Evolutionary conservation across 2,888 invertebrate species (phyloP).

Genomic region (Tuta absoluta): DNA sequence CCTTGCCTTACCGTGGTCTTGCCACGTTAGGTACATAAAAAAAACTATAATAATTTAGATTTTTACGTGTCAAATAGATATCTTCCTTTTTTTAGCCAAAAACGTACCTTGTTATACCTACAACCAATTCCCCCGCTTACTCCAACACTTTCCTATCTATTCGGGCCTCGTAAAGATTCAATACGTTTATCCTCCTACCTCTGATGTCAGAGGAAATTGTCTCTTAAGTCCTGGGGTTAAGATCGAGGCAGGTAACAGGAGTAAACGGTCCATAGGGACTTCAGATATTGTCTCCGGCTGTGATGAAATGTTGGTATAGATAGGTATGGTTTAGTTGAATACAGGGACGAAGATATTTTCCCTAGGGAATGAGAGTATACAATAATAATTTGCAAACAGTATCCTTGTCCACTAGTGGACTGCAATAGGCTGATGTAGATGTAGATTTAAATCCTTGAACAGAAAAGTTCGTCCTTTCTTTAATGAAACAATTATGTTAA

Average conservation of each 20-base stretch:
- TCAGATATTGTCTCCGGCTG: background rate
- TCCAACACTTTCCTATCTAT: constrained; percentile 22
- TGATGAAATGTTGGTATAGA: constrained; percentile 9
- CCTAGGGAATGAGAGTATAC: background rate
- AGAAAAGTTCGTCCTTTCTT: no score
- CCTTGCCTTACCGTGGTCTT: no score
- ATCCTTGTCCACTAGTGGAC: no score
- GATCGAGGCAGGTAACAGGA: constrained; percentile 7
- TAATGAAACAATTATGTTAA: no score
- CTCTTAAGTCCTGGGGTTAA: constrained; percentile 1
- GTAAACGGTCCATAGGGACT: constrained; percentile 11
- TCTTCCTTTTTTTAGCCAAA: background rate
- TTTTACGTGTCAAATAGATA: no score
- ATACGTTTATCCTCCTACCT: constrained; percentile 12
- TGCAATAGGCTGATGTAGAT: no score
- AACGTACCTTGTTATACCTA: no score
- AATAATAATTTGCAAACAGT: no score
- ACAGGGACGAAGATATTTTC: background rate
- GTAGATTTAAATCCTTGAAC: no score
- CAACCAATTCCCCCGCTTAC: background rate
- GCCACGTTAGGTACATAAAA: no score
- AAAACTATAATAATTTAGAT: no score
- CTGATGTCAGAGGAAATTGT: background rate
- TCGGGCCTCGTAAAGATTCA: constrained; percentile 23
- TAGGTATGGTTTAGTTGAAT: background rate